Conservation (phyloP, 2,113 vertebrate species). For the Lepus americanus region DNA sequence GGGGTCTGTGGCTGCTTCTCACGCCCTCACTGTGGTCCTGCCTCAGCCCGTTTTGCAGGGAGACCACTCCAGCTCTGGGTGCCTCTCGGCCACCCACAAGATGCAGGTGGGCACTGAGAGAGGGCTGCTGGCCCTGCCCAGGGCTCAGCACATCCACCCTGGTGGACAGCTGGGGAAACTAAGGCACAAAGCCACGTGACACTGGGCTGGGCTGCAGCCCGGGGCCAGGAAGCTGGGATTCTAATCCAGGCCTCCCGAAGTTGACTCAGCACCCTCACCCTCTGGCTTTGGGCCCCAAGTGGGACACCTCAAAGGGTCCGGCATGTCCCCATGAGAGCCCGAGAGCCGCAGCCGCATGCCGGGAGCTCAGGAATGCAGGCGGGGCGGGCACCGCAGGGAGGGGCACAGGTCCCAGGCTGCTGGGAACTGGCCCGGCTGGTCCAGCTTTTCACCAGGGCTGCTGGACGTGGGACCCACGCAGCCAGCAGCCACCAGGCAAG, state of each 20-base stretch:
- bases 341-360: too few species aligned
- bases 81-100: background rate
- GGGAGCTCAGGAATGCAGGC: background rate
- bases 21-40: background rate
- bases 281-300: background rate
- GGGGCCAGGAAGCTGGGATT: background rate
- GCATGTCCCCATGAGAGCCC: background rate
- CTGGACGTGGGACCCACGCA: background rate
- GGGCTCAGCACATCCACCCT: background rate
- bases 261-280: background rate
- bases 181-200: background rate
- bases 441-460: conserved; percentile 34
- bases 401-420: background rate
- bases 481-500: background rate
- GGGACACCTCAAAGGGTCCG: background rate
- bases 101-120: background rate
- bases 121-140: background rate
- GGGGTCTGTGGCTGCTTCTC: background rate
- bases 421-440: conserved; percentile 23
- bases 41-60: background rate
- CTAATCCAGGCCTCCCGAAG: background rate
- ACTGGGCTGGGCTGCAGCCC: background rate
- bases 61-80: background rate
- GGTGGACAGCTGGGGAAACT: background rate
- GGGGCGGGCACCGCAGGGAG: background rate